Percentiles rank a stretch among this genome's conserved stretches.
Evolutionary conservation across 2,113 vertebrate species (phyloP).

Genomic region (Rhegmatorhina hoffmannsi): DNA sequence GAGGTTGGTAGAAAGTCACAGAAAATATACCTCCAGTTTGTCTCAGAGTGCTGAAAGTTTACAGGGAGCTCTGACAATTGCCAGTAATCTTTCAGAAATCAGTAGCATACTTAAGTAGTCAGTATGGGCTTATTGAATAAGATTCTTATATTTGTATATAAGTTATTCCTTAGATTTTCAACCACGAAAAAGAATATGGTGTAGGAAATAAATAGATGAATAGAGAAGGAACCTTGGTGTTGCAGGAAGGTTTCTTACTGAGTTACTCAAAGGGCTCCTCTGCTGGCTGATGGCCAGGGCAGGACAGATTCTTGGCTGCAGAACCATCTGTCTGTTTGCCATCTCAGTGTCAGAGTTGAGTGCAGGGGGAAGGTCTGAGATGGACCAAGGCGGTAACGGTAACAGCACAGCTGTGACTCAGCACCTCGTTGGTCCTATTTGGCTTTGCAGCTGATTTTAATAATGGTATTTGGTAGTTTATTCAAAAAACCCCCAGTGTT

Average conservation of each 20-base stretch:
- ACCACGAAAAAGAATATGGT: not conserved
- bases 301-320: not conserved
- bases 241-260: not conserved
- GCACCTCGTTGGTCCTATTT: accelerated
- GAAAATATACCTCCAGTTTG: not conserved
- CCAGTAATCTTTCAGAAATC: not conserved
- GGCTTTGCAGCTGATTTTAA: not conserved
- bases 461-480: not conserved
- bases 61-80: not conserved
- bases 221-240: not conserved
- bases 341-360: not conserved
- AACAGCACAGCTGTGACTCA: not conserved
- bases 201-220: not conserved
- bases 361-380: not conserved
- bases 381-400: not conserved
- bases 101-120: not conserved
- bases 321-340: not conserved
- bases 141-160: not conserved
- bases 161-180: not conserved
- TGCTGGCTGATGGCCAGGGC: not conserved
- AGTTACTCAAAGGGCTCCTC: not conserved
- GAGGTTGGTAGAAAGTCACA: not conserved
- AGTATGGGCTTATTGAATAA: not conserved
- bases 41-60: not conserved
- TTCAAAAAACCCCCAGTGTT: not conserved